Conservation (phyloP, 1,140 invertebrate genomes). For the Hyphantria cunea region DNA sequence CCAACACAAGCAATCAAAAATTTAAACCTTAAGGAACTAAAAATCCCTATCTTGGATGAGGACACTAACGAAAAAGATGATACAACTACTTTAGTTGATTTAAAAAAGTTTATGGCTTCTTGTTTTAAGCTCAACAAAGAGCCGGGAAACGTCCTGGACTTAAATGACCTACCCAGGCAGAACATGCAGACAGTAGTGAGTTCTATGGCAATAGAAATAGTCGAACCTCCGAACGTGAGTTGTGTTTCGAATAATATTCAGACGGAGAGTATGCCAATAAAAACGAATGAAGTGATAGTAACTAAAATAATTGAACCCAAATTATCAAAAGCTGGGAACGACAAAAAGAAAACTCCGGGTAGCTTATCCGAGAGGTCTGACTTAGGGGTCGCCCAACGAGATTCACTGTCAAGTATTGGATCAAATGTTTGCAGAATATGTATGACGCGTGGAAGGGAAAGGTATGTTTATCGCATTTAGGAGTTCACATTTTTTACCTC, state of each 20-base stretch:
- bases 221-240: constrained; percentile 43
- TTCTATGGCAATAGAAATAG: constrained; percentile 35
- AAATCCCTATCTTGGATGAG: constrained; percentile 56
- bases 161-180: constrained; percentile 39
- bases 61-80: constrained; percentile 42
- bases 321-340: constrained; percentile 44
- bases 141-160: constrained; percentile 19
- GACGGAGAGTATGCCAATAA: constrained; percentile 29
- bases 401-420: constrained; percentile 73
- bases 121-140: constrained; percentile 64
- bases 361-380: constrained; percentile 63
- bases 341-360: constrained; percentile 60
- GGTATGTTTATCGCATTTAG: constrained; percentile 39
- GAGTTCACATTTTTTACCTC: neutral
- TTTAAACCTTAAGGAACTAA: constrained; percentile 52
- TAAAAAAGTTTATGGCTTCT: constrained; percentile 66
- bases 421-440: constrained; percentile 77
- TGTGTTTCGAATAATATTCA: constrained; percentile 18
- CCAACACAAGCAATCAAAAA: constrained; percentile 39
- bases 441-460: constrained; percentile 75
- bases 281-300: constrained; percentile 53
- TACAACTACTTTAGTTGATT: constrained; percentile 54
- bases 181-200: constrained; percentile 48
- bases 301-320: constrained; percentile 43
- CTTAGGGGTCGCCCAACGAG: constrained; percentile 53